Base-by-base conservation (phyloP, 1,140 invertebrate species). In the Hydropsyche tenuis region DNA sequence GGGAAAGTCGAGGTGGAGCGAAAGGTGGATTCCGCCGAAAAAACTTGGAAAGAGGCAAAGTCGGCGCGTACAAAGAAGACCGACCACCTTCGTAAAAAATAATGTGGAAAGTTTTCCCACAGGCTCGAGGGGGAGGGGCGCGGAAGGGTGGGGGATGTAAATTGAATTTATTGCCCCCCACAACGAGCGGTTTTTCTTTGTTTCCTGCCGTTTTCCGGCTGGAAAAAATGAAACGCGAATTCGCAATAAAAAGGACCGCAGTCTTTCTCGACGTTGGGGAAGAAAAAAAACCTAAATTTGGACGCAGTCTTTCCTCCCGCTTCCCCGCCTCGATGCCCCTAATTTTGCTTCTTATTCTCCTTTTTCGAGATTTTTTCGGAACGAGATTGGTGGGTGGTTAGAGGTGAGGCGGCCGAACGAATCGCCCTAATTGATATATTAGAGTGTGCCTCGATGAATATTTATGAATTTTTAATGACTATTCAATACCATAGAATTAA, bases 121-220 rank as follows among this genome's bases (percentile, higher is more conserved):
- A 9, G 30, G 30, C n/a, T n/a, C n/a, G n/a, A n/a, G n/a, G n/a
- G n/a, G n/a, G n/a, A n/a, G n/a, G n/a, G n/a, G n/a, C n/a, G n/a
- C n/a, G n/a, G n/a, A n/a, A n/a, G 30, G 30, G 45, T 14, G 4
- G 56, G 56, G 56, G 56, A 60, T 60, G 56, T 60, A 60, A 60
- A 60, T 60, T 60, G 56, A 60, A 60, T 60, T 60, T 60, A 60
- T 60, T 60, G 56, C 56, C 56, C 56, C 56, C 23, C 9, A 12
- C 56, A 60, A 60, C 56, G 56, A 60, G 56, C 56, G 56, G 56
- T 60, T 60, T 60, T 60, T 60, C 56, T 60, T 60, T 60, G 56
- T 60, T 60, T 60, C 56, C 56, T 60, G 23, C 51, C n/a, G 51
- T 53, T 53, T 53, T 53, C 51, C 51, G 51, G 51, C 20, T 20